Conservation (phyloP, 2,888 invertebrate species). For the Poecilobothrus nobilitatus region DNA sequence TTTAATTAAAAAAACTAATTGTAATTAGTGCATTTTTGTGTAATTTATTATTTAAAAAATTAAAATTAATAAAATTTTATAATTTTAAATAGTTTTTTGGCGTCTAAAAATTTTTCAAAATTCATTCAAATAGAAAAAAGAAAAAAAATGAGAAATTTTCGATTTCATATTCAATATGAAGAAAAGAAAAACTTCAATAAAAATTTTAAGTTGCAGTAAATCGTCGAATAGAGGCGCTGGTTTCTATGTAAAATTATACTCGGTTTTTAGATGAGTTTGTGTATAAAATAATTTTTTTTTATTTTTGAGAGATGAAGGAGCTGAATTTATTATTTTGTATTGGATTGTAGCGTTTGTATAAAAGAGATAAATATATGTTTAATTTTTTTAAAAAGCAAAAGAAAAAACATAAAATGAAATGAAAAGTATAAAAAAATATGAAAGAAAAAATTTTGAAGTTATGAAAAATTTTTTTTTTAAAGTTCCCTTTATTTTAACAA, state of each 20-base stretch:
- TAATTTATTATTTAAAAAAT: background rate
- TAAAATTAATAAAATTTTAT: background rate
- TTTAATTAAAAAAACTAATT: slow-evolving; percentile 14
- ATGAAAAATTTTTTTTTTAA: background rate
- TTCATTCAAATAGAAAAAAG: background rate
- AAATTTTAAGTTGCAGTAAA: background rate
- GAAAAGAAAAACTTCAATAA: background rate
- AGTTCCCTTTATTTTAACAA: too few relatives aligned
- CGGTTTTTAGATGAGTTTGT: background rate
- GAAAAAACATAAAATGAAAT: background rate
- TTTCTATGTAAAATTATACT: background rate
- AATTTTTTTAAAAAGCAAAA: background rate
- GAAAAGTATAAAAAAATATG: background rate
- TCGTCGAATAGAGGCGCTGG: background rate
- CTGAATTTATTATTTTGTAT: background rate
- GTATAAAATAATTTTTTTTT: background rate
- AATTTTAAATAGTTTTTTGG: background rate
- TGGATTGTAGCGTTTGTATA: background rate
- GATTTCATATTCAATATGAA: background rate
- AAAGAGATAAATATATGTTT: background rate
- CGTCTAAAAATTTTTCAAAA: background rate
- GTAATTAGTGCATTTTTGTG: slow-evolving; percentile 10
- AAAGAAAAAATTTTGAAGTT: background rate
- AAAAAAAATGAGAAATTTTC: slow-evolving; percentile 3
- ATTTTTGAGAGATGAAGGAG: background rate